Conservation (phyloP, 1,140 invertebrate genomes). For the Coelopa frigida region DNA sequence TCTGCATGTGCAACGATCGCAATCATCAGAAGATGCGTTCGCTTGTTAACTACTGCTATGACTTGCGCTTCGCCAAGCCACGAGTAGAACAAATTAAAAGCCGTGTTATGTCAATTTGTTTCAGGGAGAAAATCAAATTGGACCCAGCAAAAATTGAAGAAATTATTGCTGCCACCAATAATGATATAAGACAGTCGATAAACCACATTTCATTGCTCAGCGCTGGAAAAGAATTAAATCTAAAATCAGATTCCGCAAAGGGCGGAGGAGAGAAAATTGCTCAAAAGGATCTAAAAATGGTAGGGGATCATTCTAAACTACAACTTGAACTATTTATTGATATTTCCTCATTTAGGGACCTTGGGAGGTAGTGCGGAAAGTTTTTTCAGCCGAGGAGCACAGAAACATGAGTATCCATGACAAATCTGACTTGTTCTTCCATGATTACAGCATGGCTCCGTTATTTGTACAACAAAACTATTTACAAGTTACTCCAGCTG, state of each 20-base stretch:
- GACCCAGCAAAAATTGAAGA: conserved; percentile 66
- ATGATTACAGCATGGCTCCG: conserved; percentile 91
- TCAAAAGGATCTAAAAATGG: conserved; percentile 79
- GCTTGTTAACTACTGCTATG: conserved; percentile 90
- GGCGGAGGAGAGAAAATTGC: conserved; percentile 48
- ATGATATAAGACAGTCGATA: conserved; percentile 89
- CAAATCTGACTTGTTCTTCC: conserved; percentile 90
- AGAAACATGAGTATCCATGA: conserved; percentile 75
- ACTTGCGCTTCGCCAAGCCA: conserved; percentile 78
- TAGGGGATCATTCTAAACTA: conserved; percentile 35
- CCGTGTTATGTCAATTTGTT: conserved; percentile 84
- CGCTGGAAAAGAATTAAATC: conserved; percentile 50
- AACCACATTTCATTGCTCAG: conserved; percentile 79
- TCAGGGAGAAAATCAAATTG: conserved; percentile 85
- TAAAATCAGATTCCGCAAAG: conserved; percentile 45
- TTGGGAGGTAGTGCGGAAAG: conserved; percentile 88
- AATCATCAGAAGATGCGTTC: conserved; percentile 90
- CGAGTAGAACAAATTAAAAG: conserved; percentile 84
- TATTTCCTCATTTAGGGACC: conserved; percentile 56
- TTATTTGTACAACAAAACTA: conserved; percentile 99
- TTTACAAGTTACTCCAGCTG: conserved; percentile 61
- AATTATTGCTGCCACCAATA: conserved; percentile 81
- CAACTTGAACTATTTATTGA: background rate
- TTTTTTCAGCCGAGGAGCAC: conserved; percentile 79
- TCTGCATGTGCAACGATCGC: conserved; percentile 98